phyloP scores from a whole-genome alignment of 1,140 invertebrate genomes.

The Leptopilina clavipes region DNA sequence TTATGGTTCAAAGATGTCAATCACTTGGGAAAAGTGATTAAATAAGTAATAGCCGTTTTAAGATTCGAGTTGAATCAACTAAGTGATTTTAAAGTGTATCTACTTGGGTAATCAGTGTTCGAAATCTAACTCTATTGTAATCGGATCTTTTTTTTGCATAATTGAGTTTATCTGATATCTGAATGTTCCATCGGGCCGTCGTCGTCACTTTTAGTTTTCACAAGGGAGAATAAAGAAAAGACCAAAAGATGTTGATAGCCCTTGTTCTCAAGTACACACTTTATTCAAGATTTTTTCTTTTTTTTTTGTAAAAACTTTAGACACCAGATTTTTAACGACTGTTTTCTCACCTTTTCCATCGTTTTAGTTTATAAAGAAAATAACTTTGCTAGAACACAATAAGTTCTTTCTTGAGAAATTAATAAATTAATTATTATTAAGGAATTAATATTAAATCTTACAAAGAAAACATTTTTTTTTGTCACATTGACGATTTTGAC shows the following conservation, averaged over 20 bases:
- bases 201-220: neutral
- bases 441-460: too few relatives aligned
- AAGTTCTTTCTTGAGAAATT: too few relatives aligned
- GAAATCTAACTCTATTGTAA: neutral
- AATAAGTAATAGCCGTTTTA: neutral
- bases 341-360: neutral
- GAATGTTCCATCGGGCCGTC: neutral
- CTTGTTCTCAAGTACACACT: constrained; percentile 20
- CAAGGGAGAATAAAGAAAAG: neutral
- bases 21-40: neutral
- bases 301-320: constrained; percentile 12
- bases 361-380: neutral
- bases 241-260: neutral
- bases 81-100: neutral
- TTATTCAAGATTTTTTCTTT: constrained; percentile 15
- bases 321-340: neutral
- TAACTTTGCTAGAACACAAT: too few relatives aligned
- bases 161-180: neutral
- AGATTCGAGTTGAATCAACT: neutral
- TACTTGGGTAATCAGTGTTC: neutral
- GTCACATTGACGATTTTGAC: too few relatives aligned
- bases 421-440: too few relatives aligned
- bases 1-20: too few relatives aligned
- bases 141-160: neutral
- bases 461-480: too few relatives aligned